Evolutionary conservation across 2,888 invertebrate species (phyloP).

Genomic region (Metellina segmentata): DNA sequence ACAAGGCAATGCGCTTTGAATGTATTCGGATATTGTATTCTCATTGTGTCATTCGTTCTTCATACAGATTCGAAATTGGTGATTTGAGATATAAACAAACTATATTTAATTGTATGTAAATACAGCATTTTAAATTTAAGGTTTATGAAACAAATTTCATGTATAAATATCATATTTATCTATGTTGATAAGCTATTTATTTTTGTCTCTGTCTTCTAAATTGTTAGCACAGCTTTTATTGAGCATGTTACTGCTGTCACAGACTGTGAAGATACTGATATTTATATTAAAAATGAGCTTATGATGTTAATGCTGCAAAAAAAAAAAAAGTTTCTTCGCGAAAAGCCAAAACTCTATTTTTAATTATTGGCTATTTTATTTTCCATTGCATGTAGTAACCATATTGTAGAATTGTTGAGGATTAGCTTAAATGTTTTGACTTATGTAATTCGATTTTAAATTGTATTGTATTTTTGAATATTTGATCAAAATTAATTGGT

Average conservation of each 20-base stretch:
- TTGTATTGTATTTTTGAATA: too few relatives aligned
- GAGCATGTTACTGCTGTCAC: constrained; percentile 20
- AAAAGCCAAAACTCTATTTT: background rate
- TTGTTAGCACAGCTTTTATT: constrained; percentile 36
- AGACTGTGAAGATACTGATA: constrained; percentile 18
- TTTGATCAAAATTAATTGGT: background rate
- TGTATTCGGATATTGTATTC: background rate
- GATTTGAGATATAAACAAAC: background rate
- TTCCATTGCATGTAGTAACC: background rate
- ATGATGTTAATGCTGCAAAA: constrained; percentile 3
- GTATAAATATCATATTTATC: constrained; percentile 31
- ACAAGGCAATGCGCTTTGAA: background rate
- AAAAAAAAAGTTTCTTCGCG: background rate
- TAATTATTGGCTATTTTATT: background rate
- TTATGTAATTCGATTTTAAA: too few relatives aligned
- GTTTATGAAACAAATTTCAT: constrained; percentile 30
- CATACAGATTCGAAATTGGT: background rate
- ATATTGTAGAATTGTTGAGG: background rate
- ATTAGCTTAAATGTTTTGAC: background rate
- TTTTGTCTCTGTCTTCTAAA: constrained; percentile 39
- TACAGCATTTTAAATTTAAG: constrained; percentile 24
- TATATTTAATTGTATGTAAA: constrained; percentile 26
- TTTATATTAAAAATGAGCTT: constrained; percentile 46
- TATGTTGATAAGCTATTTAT: constrained; percentile 40
- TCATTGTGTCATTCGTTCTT: background rate